phyloP scores from a whole-genome alignment of 1,140 invertebrate genomes.

The Papilio aristodemus region DNA sequence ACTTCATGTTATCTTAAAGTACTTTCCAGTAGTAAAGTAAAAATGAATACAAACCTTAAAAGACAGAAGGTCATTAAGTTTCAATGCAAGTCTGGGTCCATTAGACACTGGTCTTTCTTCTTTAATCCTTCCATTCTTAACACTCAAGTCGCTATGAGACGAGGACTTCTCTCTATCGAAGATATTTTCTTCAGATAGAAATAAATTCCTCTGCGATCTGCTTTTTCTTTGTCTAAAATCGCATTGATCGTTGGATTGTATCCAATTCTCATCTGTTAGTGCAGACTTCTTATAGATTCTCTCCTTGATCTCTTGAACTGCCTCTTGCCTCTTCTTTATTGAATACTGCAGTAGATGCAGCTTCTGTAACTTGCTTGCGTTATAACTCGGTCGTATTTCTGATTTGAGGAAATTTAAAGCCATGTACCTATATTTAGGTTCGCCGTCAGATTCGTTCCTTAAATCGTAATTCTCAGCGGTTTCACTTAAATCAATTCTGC shows the following conservation, averaged over 20 bases:
- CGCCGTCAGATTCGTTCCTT: slow-evolving; percentile 61
- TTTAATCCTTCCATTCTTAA: slow-evolving; percentile 62
- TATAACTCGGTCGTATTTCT: slow-evolving; percentile 88
- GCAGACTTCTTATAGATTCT: slow-evolving; percentile 76
- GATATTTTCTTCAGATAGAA: slow-evolving; percentile 56
- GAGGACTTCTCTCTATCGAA: slow-evolving; percentile 52
- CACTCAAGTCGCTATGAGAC: slow-evolving; percentile 54
- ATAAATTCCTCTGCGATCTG: slow-evolving; percentile 65
- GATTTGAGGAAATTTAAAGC: slow-evolving; percentile 76
- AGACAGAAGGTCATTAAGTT: slow-evolving; percentile 74
- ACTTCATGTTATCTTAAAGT: too few relatives aligned
- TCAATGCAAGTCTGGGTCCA: slow-evolving; percentile 67
- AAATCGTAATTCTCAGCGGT: slow-evolving; percentile 76
- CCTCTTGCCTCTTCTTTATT: slow-evolving; percentile 75
- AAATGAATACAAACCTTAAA: slow-evolving; percentile 61
- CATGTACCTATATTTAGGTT: slow-evolving; percentile 68
- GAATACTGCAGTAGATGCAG: slow-evolving; percentile 76
- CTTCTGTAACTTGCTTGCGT: slow-evolving; percentile 84
- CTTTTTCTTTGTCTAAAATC: slow-evolving; percentile 57
- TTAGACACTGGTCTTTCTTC: slow-evolving; percentile 57
- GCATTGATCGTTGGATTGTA: slow-evolving; percentile 40
- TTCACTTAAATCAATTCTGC: slow-evolving; percentile 76
- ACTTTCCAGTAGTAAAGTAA: too few relatives aligned
- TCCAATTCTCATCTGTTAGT: slow-evolving; percentile 55
- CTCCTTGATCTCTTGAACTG: slow-evolving; percentile 74